These are phyloP conservation scores for Chaetodon auriga DNA, from an alignment of 2,113 vertebrate species.

Conservation along the genomic window DNA sequence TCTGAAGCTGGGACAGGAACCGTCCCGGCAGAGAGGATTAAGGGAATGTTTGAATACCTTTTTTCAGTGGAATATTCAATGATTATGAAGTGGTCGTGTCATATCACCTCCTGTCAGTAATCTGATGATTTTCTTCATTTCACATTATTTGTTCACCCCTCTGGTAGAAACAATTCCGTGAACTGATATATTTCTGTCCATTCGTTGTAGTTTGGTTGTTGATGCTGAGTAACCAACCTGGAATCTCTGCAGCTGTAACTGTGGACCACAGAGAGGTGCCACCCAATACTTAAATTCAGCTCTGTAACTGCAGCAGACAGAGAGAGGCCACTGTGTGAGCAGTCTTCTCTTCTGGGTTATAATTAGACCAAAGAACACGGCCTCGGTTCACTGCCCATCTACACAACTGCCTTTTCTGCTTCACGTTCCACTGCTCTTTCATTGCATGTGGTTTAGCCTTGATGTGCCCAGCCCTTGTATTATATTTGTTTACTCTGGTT, in stretches of 20 bases:
- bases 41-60: background rate
- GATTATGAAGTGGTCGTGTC: background rate
- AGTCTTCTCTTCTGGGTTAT: slow-evolving; percentile 63
- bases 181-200: slow-evolving; percentile 27
- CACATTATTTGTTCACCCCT: background rate
- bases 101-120: background rate
- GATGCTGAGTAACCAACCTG: slow-evolving; percentile 48
- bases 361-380: slow-evolving; percentile 74
- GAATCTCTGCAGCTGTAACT: slow-evolving; percentile 40
- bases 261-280: slow-evolving; percentile 73
- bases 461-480: slow-evolving; percentile 50
- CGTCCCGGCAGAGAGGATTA: background rate
- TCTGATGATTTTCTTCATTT: slow-evolving; percentile 5
- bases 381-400: slow-evolving; percentile 60
- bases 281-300: slow-evolving; percentile 73
- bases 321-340: slow-evolving; percentile 55
- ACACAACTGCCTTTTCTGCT: slow-evolving; percentile 49
- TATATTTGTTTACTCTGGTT: slow-evolving; percentile 51
- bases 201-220: slow-evolving; percentile 26
- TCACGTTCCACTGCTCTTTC: slow-evolving; percentile 51
- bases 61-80: background rate
- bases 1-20: background rate
- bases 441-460: slow-evolving; percentile 48
- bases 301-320: slow-evolving; percentile 57
- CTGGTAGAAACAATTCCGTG: background rate